Percentiles rank a stretch among this genome's conserved stretches.
phyloP scores from a whole-genome alignment of 2,113 vertebrate species.

The Procapra przewalskii region DNA sequence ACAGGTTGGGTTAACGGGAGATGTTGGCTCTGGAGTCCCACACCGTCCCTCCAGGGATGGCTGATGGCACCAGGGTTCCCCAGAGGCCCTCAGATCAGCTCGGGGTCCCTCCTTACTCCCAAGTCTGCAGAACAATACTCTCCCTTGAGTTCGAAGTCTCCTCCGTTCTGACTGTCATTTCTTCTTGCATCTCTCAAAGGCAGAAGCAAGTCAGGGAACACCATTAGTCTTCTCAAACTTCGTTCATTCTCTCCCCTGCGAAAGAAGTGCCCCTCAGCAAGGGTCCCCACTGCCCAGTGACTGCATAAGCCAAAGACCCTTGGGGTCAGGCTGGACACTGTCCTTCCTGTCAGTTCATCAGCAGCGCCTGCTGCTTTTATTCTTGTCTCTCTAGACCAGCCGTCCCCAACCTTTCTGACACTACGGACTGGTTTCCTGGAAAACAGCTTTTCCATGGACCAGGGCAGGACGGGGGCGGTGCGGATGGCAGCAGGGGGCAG shows the following conservation, averaged over 20 bases:
- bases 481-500: neutral
- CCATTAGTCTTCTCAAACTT: neutral
- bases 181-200: neutral
- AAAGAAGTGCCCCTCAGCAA: neutral
- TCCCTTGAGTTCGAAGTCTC: neutral
- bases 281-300: neutral
- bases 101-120: neutral
- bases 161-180: neutral
- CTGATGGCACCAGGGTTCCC: neutral
- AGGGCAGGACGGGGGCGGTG: accelerated
- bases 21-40: neutral
- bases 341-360: neutral
- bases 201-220: neutral
- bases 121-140: neutral
- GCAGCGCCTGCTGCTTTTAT: neutral
- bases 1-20: neutral
- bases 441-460: neutral
- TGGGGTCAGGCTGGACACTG: neutral
- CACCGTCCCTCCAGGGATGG: neutral
- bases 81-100: neutral
- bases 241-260: neutral
- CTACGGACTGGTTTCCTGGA: neutral
- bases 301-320: neutral
- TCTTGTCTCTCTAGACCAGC: neutral
- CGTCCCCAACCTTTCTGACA: neutral